Evolutionary conservation across 30 jellyfish, hydroid and myxozoan species (phyloP).

Genomic region (Chrysaora quinquecirrha): DNA sequence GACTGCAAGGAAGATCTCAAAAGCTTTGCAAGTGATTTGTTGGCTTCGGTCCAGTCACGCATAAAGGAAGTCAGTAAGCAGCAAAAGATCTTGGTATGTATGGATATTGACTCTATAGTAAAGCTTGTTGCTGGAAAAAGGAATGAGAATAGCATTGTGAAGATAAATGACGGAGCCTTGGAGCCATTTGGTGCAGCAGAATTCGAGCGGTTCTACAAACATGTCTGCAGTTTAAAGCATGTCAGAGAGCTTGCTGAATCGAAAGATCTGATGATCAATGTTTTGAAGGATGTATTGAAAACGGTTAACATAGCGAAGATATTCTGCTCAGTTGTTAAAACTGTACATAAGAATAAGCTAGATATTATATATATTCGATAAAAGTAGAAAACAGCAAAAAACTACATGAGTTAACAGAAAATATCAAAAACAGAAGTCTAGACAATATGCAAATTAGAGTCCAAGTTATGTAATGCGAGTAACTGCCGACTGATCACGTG

Average conservation of each 20-base stretch:
- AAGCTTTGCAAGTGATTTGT: background rate
- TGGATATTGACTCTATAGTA: constrained; percentile 3
- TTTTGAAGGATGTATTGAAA: background rate
- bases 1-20: constrained; percentile 16
- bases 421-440: too few relatives aligned
- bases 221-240: constrained; percentile 15
- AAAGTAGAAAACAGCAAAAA: too few relatives aligned
- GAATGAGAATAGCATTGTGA: background rate
- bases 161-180: constrained; percentile 1
- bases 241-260: constrained; percentile 29
- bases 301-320: too few relatives aligned
- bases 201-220: background rate
- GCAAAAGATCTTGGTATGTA: background rate
- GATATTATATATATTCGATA: too few relatives aligned
- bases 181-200: constrained; percentile 7
- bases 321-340: too few relatives aligned
- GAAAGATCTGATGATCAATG: constrained; percentile 13
- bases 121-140: background rate
- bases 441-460: too few relatives aligned
- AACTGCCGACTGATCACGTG: too few relatives aligned
- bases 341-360: too few relatives aligned
- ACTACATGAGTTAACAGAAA: too few relatives aligned
- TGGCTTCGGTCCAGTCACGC: background rate
- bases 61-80: background rate
- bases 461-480: too few relatives aligned